Evolutionary conservation across 2,797 vertebrate genomes (phyloP).

Genomic region (Schizopygopsis pylzovi): DNA sequence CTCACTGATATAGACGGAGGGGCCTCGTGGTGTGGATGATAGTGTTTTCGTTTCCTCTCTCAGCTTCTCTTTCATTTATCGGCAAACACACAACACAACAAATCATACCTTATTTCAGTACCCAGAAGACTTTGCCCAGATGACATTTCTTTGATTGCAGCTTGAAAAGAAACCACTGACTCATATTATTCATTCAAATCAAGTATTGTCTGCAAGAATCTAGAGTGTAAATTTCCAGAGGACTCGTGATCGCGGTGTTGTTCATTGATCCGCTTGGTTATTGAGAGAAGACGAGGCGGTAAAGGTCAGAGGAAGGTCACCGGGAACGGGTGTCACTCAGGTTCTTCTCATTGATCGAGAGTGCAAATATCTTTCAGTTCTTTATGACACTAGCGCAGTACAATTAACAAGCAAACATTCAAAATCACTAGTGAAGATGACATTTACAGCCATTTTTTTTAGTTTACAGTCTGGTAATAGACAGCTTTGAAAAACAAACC

Average conservation of each 20-base stretch:
- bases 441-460: not conserved
- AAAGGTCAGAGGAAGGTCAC: conserved; percentile 37
- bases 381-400: not conserved
- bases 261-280: not conserved
- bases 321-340: not conserved
- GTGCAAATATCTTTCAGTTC: not conserved
- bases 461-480: not conserved
- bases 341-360: conserved; percentile 31
- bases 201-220: not conserved
- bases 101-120: conserved; percentile 28
- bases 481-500: conserved; percentile 2
- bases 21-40: not conserved
- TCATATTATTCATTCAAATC: conserved; percentile 39
- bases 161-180: conserved; percentile 35
- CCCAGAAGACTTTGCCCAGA: conserved; percentile 15
- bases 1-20: not conserved
- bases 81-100: not conserved
- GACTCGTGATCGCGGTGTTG: not conserved
- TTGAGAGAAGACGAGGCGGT: not conserved
- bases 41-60: not conserved
- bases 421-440: not conserved
- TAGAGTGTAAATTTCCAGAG: conserved; percentile 18
- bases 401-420: conserved; percentile 22
- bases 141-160: conserved; percentile 36
- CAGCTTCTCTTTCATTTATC: not conserved